A percentile compares a stretch with the other conserved stretches of the same genome.
Evolutionary conservation across 2,888 invertebrate genomes (phyloP).

Genomic region (Heliconius sara): DNA sequence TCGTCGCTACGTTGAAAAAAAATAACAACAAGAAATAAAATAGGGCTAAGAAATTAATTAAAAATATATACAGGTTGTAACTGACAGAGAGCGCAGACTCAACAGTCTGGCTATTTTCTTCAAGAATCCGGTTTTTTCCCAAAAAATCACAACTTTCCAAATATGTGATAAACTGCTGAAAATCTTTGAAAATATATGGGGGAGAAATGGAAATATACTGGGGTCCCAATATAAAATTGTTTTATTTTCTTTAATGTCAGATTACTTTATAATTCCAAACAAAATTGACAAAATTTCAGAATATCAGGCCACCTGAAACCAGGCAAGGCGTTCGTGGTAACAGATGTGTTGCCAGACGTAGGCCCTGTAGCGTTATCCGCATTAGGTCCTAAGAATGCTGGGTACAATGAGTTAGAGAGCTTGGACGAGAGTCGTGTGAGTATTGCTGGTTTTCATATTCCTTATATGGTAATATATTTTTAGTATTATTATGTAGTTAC

Average conservation of each 20-base stretch:
- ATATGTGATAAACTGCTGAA: too few relatives aligned
- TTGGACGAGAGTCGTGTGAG: constrained; percentile 66
- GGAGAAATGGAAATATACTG: too few relatives aligned
- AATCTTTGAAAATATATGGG: too few relatives aligned
- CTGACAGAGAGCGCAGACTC: too few relatives aligned
- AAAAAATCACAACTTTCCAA: too few relatives aligned
- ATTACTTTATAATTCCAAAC: background rate
- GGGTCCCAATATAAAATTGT: too few relatives aligned
- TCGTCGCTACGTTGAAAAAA: too few relatives aligned
- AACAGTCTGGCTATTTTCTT: too few relatives aligned
- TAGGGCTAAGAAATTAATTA: too few relatives aligned
- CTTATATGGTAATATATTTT: background rate
- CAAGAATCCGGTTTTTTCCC: too few relatives aligned
- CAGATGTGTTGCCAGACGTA: constrained; percentile 62
- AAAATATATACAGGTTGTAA: too few relatives aligned
- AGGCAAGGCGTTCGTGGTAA: constrained; percentile 68
- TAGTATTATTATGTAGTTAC: background rate
- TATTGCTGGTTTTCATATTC: background rate
- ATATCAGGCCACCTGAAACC: constrained; percentile 59
- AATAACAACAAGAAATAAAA: too few relatives aligned
- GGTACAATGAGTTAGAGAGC: constrained; percentile 64
- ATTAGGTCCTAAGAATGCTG: constrained; percentile 62
- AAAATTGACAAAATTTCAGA: constrained; percentile 51
- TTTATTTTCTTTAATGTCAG: background rate
- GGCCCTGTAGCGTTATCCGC: constrained; percentile 65